These are phyloP conservation scores for Otus sunia DNA, from an alignment of 2,113 vertebrate genomes.

Conservation along the genomic window DNA sequence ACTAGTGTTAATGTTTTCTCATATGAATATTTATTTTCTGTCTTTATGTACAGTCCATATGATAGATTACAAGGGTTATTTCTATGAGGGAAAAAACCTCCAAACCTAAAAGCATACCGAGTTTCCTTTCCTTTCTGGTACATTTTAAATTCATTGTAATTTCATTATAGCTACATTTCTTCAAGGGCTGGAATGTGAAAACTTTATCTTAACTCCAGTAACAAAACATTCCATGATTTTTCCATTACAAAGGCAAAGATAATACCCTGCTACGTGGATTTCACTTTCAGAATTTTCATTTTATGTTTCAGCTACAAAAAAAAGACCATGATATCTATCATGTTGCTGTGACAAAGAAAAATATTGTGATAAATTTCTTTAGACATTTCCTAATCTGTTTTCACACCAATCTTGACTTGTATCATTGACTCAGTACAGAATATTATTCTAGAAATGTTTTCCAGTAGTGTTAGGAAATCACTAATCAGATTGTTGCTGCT, in stretches of 20 bases:
- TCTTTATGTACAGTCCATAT: background rate
- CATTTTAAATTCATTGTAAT: background rate
- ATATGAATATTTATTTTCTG: background rate
- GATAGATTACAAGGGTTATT: background rate
- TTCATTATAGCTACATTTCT: background rate
- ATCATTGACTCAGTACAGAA: constrained; percentile 12
- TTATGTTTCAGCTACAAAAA: background rate
- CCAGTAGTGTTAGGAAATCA: constrained; percentile 1
- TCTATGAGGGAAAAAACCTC: background rate
- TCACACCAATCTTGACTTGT: background rate
- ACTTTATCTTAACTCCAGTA: background rate
- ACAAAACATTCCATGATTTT: background rate
- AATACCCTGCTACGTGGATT: background rate
- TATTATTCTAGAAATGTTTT: constrained; percentile 31
- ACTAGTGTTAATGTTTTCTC: background rate
- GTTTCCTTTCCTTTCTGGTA: background rate
- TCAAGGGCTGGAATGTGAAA: background rate
- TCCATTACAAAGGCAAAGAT: background rate
- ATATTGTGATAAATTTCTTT: background rate
- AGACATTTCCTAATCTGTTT: background rate
- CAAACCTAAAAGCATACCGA: background rate
- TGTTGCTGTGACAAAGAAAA: background rate
- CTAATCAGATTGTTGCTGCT: constrained; percentile 58
- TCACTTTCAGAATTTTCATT: background rate
- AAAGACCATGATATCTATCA: background rate